Evolutionary conservation across 2,797 vertebrate species (phyloP).

Genomic region (Triplophysa bombifrons): DNA sequence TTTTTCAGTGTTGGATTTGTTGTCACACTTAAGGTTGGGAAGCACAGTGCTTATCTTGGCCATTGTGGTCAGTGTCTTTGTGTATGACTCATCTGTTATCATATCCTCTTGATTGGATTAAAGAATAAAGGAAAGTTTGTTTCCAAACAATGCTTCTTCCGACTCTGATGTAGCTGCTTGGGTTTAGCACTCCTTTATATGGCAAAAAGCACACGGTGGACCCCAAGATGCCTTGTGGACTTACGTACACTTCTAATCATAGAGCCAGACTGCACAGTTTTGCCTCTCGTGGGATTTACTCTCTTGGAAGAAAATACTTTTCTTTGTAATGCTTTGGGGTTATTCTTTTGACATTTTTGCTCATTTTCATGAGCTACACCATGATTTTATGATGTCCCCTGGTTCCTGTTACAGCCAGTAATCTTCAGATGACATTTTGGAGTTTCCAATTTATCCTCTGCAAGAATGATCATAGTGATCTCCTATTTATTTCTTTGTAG

Average conservation of each 20-base stretch:
- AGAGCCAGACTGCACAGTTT: constrained; percentile 61
- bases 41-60: constrained; percentile 1
- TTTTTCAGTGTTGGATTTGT: not conserved
- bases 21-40: not conserved
- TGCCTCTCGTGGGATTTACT: constrained; percentile 59
- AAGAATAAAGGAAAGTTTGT: constrained; percentile 61
- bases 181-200: constrained; percentile 76
- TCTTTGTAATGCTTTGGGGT: constrained; percentile 29
- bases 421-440: not conserved
- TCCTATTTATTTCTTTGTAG: not conserved
- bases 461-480: not conserved
- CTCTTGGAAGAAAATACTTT: constrained; percentile 61
- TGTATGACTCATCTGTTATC: constrained; percentile 65
- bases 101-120: constrained; percentile 62
- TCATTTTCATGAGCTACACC: constrained; percentile 22
- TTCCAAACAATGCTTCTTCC: constrained; percentile 74
- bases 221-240: constrained; percentile 50
- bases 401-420: constrained; percentile 1
- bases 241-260: constrained; percentile 66
- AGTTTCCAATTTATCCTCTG: not conserved
- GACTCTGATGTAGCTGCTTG: constrained; percentile 59
- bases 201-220: constrained; percentile 48
- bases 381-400: constrained; percentile 29
- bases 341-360: constrained; percentile 42
- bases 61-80: constrained; percentile 63